A percentile compares a stretch with the other conserved stretches of the same genome.
phyloP scores from a whole-genome alignment of 2,113 vertebrate species.

The Aix galericulata region DNA sequence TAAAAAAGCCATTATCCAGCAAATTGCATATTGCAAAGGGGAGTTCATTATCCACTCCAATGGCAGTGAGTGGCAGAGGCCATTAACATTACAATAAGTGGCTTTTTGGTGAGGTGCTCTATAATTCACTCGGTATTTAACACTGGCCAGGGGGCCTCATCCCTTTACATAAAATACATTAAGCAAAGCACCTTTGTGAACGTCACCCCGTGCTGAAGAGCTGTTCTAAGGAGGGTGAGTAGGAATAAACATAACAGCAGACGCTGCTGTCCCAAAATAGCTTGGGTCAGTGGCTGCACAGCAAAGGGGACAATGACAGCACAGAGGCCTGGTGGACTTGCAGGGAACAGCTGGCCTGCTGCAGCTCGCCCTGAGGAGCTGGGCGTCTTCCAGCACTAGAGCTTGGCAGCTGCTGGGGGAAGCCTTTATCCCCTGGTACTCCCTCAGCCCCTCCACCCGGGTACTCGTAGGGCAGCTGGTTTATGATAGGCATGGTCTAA shows the following conservation, averaged over 20 bases:
- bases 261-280: neutral
- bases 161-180: neutral
- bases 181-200: neutral
- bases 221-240: neutral
- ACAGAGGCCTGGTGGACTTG: neutral
- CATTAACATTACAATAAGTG: constrained; percentile 1
- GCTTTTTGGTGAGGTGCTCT: constrained; percentile 3
- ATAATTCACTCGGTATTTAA: constrained; percentile 34
- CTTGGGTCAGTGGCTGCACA: neutral
- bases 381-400: neutral
- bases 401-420: neutral
- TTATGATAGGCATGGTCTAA: neutral
- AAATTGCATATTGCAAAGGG: neutral
- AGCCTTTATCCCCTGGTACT: neutral
- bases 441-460: neutral
- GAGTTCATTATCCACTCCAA: neutral
- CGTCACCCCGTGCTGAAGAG: neutral
- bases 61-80: neutral
- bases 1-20: neutral
- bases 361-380: neutral
- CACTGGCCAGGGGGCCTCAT: neutral
- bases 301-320: accelerated
- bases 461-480: neutral
- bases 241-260: neutral
- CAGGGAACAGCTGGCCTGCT: neutral